phyloP scores from a whole-genome alignment of 2,113 vertebrate species.

The Seriola rivoliana region DNA sequence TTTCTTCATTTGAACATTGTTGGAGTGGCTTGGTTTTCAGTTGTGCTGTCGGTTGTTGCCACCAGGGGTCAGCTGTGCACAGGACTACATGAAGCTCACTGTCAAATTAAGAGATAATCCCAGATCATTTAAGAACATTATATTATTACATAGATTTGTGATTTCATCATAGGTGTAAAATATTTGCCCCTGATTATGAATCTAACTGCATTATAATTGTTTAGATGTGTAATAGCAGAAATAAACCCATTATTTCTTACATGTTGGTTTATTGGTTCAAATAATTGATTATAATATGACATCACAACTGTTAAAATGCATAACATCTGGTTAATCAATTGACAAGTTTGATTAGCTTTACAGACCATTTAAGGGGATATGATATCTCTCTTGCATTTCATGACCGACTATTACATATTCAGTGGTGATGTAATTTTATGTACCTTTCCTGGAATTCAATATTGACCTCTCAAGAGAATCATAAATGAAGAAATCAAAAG shows the following conservation, averaged over 20 bases:
- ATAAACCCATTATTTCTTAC: not conserved
- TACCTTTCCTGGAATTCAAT: not conserved
- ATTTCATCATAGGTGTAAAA: not conserved
- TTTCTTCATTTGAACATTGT: not conserved
- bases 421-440: not conserved
- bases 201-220: not conserved
- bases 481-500: not conserved
- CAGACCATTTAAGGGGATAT: not conserved
- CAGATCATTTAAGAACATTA: not conserved
- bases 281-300: not conserved
- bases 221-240: not conserved
- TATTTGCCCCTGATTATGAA: not conserved
- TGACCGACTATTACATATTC: not conserved
- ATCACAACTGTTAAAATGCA: not conserved
- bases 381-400: not conserved
- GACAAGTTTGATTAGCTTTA: not conserved
- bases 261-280: not conserved
- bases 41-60: slow-evolving; percentile 56
- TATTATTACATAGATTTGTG: not conserved
- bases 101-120: not conserved
- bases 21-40: not conserved
- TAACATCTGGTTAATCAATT: not conserved
- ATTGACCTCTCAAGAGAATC: not conserved
- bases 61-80: slow-evolving; percentile 79
- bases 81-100: slow-evolving; percentile 32